Conservation (phyloP, 2,113 vertebrate species). For the Cebidichthys violaceus region DNA sequence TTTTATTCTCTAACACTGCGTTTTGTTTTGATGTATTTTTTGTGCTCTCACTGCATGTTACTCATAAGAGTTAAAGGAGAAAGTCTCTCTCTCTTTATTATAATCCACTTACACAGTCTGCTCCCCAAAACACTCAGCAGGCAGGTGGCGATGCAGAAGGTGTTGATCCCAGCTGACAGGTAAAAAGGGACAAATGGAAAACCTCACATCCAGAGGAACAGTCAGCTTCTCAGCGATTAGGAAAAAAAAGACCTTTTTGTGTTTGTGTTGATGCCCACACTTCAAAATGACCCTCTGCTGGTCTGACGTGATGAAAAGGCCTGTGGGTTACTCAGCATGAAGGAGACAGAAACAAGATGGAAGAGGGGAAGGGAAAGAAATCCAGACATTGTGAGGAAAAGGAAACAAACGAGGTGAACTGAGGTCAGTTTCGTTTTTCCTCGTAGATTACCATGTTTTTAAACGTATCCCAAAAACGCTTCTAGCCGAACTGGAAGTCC, state of each 20-base stretch:
- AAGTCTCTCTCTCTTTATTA: background rate
- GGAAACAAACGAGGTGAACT: too few relatives aligned
- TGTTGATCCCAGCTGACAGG: background rate
- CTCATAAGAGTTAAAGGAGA: background rate
- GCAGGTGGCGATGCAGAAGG: background rate
- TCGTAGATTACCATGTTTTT: too few relatives aligned
- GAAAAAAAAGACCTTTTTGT: background rate
- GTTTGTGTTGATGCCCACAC: background rate
- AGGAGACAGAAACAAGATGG: background rate
- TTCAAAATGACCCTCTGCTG: background rate
- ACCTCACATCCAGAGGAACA: background rate
- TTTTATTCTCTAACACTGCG: background rate
- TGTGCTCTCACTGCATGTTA: background rate
- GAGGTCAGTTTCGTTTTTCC: too few relatives aligned
- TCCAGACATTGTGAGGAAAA: too few relatives aligned
- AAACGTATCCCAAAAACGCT: too few relatives aligned
- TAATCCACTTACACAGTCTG: background rate
- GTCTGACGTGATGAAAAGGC: background rate
- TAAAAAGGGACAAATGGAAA: too few relatives aligned
- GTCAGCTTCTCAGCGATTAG: slow-evolving; percentile 17
- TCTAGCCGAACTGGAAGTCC: too few relatives aligned
- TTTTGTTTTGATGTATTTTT: too few relatives aligned
- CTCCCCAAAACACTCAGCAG: background rate
- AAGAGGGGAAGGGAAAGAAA: background rate
- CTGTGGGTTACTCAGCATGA: background rate